Percentiles rank a stretch among this genome's conserved stretches.
These are phyloP conservation scores for Gadus chalcogrammus DNA, from an alignment of 2,113 vertebrate genomes.

Conservation along the genomic window DNA sequence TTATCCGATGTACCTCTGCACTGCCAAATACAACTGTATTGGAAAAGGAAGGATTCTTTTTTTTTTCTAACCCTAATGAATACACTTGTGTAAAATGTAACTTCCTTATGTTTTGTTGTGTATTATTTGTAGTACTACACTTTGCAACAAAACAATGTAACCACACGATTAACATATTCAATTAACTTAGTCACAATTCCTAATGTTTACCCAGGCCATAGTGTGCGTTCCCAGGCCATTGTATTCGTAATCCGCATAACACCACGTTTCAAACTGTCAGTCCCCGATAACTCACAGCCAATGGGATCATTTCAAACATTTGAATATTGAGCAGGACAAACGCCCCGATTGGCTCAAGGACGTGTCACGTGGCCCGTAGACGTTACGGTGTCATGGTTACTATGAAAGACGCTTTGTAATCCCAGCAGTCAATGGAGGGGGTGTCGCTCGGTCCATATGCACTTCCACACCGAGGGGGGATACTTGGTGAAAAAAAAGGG, in stretches of 20 bases:
- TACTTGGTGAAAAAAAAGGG: background rate
- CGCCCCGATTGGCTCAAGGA: slow-evolving; percentile 39
- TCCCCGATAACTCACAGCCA: slow-evolving; percentile 40
- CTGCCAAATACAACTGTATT: too few species aligned
- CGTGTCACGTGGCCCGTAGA: slow-evolving; percentile 35
- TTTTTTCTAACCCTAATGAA: too few species aligned
- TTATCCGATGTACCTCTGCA: too few species aligned
- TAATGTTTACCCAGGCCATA: background rate
- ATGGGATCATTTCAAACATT: slow-evolving; percentile 51
- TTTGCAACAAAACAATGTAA: too few species aligned
- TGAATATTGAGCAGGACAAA: slow-evolving; percentile 51
- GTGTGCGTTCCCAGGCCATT: background rate
- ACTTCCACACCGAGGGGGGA: slow-evolving; percentile 25
- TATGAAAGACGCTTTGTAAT: slow-evolving; percentile 73
- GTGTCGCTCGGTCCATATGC: slow-evolving; percentile 25
- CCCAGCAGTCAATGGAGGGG: background rate
- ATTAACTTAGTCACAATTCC: too few species aligned
- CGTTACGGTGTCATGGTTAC: slow-evolving; percentile 76
- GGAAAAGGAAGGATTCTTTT: too few species aligned
- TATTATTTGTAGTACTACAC: too few species aligned
- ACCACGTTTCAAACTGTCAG: background rate
- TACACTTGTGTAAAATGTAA: too few species aligned
- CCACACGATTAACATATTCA: too few species aligned
- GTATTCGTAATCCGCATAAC: background rate
- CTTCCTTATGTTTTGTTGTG: too few species aligned